Evolutionary conservation across 2,113 vertebrate genomes (phyloP).

Genomic region (Myiagra hebetior): DNA sequence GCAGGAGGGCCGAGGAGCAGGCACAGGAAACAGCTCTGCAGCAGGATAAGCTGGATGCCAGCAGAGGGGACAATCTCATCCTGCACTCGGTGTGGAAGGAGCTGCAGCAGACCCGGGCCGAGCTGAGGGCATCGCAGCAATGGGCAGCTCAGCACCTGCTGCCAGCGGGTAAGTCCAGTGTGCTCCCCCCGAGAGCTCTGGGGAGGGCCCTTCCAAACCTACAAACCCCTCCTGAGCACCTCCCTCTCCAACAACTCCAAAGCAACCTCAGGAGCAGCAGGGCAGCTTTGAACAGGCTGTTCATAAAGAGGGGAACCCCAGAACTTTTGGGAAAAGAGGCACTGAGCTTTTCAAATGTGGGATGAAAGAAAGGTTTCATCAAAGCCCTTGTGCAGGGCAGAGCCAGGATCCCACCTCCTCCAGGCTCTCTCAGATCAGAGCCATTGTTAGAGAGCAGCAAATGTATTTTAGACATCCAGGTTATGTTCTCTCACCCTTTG

Average conservation of each 20-base stretch:
- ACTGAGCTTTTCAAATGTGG: neutral
- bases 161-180: slow-evolving; percentile 81
- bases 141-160: slow-evolving; percentile 67
- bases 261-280: neutral
- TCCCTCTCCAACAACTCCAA: neutral
- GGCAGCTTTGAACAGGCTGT: neutral
- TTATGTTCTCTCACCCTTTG: neutral
- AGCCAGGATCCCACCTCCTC: neutral
- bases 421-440: neutral
- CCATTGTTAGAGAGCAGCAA: neutral
- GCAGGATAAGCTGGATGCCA: neutral
- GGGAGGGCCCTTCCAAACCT: neutral
- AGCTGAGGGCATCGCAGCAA: slow-evolving; percentile 65
- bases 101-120: slow-evolving; percentile 65
- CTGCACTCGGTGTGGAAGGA: slow-evolving; percentile 58
- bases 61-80: neutral
- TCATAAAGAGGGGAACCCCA: neutral
- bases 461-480: neutral
- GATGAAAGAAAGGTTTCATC: neutral
- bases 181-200: neutral
- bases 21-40: slow-evolving; percentile 16
- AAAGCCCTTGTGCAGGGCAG: neutral
- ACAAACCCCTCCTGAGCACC: neutral
- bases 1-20: neutral
- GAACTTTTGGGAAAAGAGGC: neutral